These are phyloP conservation scores for Gortyna flavago DNA, from an alignment of 2,888 invertebrate genomes.

Conservation along the genomic window DNA sequence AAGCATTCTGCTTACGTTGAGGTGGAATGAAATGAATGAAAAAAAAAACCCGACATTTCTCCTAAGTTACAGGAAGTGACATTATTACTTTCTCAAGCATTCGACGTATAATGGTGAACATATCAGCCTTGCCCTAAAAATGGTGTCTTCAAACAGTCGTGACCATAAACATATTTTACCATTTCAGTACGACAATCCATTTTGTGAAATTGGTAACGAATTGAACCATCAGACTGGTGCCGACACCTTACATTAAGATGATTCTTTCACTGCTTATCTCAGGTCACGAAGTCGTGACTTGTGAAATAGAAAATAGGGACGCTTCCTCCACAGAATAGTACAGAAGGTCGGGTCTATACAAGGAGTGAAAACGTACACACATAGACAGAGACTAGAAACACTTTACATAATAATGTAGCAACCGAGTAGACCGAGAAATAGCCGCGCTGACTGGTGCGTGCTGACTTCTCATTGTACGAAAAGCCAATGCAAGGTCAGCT, in stretches of 20 bases:
- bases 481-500: too few species aligned
- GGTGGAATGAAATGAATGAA: too few species aligned
- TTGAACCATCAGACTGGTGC: slow-evolving; percentile 37
- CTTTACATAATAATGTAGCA: neutral
- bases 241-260: slow-evolving; percentile 39
- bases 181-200: slow-evolving; percentile 24
- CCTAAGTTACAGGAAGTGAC: neutral
- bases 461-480: too few species aligned
- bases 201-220: slow-evolving; percentile 45
- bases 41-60: too few species aligned
- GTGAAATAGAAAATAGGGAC: slow-evolving; percentile 69
- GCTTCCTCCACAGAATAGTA: neutral
- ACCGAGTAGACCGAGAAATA: neutral
- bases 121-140: slow-evolving; percentile 3
- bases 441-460: too few species aligned
- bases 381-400: neutral
- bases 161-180: slow-evolving; percentile 29
- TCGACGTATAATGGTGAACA: neutral
- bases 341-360: slow-evolving; percentile 1
- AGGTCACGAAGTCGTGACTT: slow-evolving; percentile 81
- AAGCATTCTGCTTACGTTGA: neutral
- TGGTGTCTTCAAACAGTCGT: slow-evolving; percentile 18
- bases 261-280: slow-evolving; percentile 65
- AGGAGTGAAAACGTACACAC: neutral
- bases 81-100: slow-evolving; percentile 2